Evolutionary conservation across 2,113 vertebrate species (phyloP), one percentile per base, ranked within the genome.

Genomic region (Sturnira hondurensis): DNA sequence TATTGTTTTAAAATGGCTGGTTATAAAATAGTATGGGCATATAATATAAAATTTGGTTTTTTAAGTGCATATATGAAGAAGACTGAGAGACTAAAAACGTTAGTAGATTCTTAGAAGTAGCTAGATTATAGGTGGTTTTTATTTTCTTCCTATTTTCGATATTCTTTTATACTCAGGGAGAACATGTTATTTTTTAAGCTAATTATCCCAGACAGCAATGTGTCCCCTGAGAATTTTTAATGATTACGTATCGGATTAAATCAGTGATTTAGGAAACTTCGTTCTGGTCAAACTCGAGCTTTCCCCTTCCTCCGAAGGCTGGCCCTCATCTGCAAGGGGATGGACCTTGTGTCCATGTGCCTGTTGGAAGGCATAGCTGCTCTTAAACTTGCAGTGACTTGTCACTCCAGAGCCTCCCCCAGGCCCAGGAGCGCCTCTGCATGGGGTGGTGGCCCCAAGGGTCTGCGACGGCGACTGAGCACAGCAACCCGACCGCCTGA

Each of bases 161-260:
- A 89, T 89, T 89, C 47, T 91, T 93, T 76, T 88, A 71, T 52
- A 58, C 38, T 85, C 71, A 87, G 31, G 36, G 41, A 81, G 87
- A 93, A 47, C 70, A 28, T 90, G 73, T 87, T 95, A 56, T 93
- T 70, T 76, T 86, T 95, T 65, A n/a, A 84, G 71, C 50, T 47
- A 82, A 88, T 68, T 95, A 78, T 91, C 86, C 58, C 45, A 73
- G 91, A 96, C 45, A 47, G 19, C 36, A 31, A 14, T 90, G 54
- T 84, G 28, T 93, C 38, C 45, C 41, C 54, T 85, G 87, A 95
- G 95, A 91, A 56, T 61, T 85, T 91, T 95, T 87, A 78, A 88
- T 80, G 61, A 45, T 20, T 41, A 76, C 52, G 83, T 9, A 58
- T 47, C 33, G 80, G 67, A 93, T 96, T 93, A 80, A 94, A 65